phyloP scores from a whole-genome alignment of 2,113 vertebrate species.

The Rynchops niger region DNA sequence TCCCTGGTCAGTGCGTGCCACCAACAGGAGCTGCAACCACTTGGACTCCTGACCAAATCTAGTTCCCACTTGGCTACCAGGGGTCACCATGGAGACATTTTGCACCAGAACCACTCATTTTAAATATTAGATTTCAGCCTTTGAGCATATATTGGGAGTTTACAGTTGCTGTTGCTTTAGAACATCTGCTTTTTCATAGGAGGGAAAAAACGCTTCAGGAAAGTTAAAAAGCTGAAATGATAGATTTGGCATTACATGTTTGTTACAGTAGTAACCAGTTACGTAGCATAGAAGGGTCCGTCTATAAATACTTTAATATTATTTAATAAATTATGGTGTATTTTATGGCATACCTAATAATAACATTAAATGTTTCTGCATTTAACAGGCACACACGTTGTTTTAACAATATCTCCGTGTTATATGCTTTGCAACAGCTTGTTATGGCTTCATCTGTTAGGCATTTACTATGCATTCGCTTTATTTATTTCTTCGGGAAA shows the following conservation, averaged over 20 bases:
- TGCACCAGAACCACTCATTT: slow-evolving; percentile 68
- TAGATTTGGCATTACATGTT: slow-evolving; percentile 51
- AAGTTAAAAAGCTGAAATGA: slow-evolving; percentile 59
- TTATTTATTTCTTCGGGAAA: slow-evolving; percentile 25
- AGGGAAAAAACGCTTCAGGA: slow-evolving; percentile 48
- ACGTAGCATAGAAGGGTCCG: slow-evolving; percentile 14
- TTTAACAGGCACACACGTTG: slow-evolving; percentile 69
- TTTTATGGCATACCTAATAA: slow-evolving; percentile 69
- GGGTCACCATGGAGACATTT: slow-evolving; percentile 77
- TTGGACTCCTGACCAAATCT: slow-evolving; percentile 62
- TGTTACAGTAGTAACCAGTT: slow-evolving; percentile 8
- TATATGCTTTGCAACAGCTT: slow-evolving; percentile 62
- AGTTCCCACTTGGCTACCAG: slow-evolving; percentile 64
- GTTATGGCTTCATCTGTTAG: slow-evolving; percentile 75
- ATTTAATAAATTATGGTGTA: slow-evolving; percentile 69
- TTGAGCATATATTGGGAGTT: slow-evolving; percentile 70
- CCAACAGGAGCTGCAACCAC: slow-evolving; percentile 67
- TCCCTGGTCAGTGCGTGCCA: slow-evolving; percentile 75
- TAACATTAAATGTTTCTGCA: slow-evolving; percentile 66
- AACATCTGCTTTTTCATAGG: slow-evolving; percentile 75
- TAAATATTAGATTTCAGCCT: slow-evolving; percentile 76
- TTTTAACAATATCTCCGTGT: slow-evolving; percentile 71
- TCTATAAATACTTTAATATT: slow-evolving; percentile 70
- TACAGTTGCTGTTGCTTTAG: slow-evolving; percentile 74
- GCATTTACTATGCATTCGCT: slow-evolving; percentile 68